Evolutionary conservation across 2,888 invertebrate genomes (phyloP), one percentile per base, ranked within the genome.

Genomic region (Mythimna vitellina): DNA sequence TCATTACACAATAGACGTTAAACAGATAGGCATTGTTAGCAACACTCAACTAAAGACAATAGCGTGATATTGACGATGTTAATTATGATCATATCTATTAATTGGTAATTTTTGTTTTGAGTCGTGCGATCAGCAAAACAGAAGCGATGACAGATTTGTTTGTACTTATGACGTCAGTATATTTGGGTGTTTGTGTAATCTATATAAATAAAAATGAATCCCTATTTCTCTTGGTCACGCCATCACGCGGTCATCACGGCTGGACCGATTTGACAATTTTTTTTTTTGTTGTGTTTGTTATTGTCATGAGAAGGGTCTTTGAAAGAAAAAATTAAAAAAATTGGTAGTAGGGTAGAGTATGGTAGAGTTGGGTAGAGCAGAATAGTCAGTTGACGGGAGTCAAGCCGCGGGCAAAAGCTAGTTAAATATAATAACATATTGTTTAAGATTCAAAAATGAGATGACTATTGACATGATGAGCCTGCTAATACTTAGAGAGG

Each of bases 1-100:
- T 80, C 65, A 74, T 83, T 77, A 71, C 77, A 85, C 84, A 86
- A 86, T 81, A 70, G 65, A 46, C 57, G 6, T 25, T 79, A 74
- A 81, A 76, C 60, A 79, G 73, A 65, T 66, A 83, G 53, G 64
- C 73, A 85, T 86, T 81, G 82, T 85, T 85, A 73, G 63, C 62
- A 65, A 54, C 22, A 65, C 56, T 46, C 29, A 63, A 54, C 63
- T 12, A 66, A 54, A 80, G 76, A 85, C 86, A 84, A 82, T 82
- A 63, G 70, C 46, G 25, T 56, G 69, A 81, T 84, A 76, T 61
- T 78, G 71, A 70, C 62, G 75, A 80, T 56, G 65, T 57, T 65
- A 71, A 70, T 72, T 71, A 72, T 65, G 80, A 83, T 80, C 22
- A 38, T 77, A 76, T 81, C 78, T 71, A 79, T 81, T 83, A 81